Base-by-base conservation (phyloP, 2,888 invertebrate species). In the Epirrhoe alternata region DNA sequence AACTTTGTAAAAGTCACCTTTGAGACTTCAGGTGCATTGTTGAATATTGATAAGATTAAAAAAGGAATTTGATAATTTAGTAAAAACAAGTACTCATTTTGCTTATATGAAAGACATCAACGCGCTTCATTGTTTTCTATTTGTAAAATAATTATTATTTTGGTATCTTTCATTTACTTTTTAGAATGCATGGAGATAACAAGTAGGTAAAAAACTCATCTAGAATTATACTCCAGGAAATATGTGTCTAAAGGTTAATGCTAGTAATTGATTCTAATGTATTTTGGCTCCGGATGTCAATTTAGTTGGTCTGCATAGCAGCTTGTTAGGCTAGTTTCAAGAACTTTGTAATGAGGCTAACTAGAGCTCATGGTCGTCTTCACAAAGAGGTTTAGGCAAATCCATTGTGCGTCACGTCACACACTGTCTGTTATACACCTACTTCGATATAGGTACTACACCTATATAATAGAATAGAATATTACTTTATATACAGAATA, bases 261-360 rank as follows among this genome's bases (percentile, higher is more conserved):
- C 67, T 17, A 54, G 72, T 71, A 72, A 72, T 72, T 74, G 72
- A 66, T 67, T 69, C 61, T 68, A 71, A 61, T 71, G 70, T 70
- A 59, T 71, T 74, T 70, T 71, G 66, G 64, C 69, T 68, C 67
- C 74, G 74, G 72, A 72, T 74, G 71, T 71, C 70, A 74, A 72
- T 72, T 72, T 72, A 71, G 74, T 69, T 69, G 66, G 65, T 66
- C 71, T 67, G 66, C 64, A 69, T 64, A 71, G 61, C 61, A 63
- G 61, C 69, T 72, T 61, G 69, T 68, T 72, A 66, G 57, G 61
- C 65, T 56, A 68, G 66, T 68, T 66, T 67, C 66, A 68, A 74
- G 74, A 74, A 64, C 70, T 71, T 68, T 71, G 71, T 69, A 68
- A 66, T 74, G 57, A 70, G 71, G 70, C 68, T 71, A 74, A 74